Evolutionary conservation across 1,140 invertebrate species (phyloP), one percentile per base, ranked within the genome.

Genomic region (Neodiprion virginianus): DNA sequence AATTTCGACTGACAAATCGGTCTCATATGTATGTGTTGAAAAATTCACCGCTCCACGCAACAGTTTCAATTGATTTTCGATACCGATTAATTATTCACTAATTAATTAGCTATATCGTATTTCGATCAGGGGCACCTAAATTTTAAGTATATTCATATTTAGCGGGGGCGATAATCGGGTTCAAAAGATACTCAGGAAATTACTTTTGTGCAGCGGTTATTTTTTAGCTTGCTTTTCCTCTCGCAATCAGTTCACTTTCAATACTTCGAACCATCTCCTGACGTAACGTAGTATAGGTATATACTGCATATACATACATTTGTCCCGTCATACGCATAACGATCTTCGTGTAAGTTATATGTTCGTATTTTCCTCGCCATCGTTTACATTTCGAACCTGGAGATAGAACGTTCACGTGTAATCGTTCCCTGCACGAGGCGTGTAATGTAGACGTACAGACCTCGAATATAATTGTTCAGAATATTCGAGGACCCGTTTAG

Each of bases 131-230:
- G 47, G 47, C 61, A 73, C 61, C 50, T 74, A 67, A 53, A 73
- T n/a, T 74, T 49, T 7, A 74, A 50, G 48, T 67, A 67, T 70
- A 74, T 74, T 73, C 66, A 17, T n/a, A 72, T 14, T 72, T 65
- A 65, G 47, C 14, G 14, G 4, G 12, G 47, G 49, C 53, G 50
- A 23, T 69, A 71, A 68, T 74, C 48, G 50, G 75, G 71, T 49
- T 74, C 72, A 72, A 78, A 78, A 76, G 69, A 77, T 75, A 75
- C 67, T 21, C 47, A 8, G 53, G 48, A 48, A 65, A 71, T 74
- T 28, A n/a, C 40, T 40, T 73, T 10, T 67, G 28, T 69, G 14
- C 47, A 53, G 77, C 76, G 75, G 74, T 77, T 80, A 10, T 23
- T 48, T 68, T 68, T 73, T 28, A 21, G 47, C n/a, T 72, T 23